Evolutionary conservation across 2,113 vertebrate genomes (phyloP), one percentile per base, ranked within the genome.

Genomic region (Pituophis catenifer): DNA sequence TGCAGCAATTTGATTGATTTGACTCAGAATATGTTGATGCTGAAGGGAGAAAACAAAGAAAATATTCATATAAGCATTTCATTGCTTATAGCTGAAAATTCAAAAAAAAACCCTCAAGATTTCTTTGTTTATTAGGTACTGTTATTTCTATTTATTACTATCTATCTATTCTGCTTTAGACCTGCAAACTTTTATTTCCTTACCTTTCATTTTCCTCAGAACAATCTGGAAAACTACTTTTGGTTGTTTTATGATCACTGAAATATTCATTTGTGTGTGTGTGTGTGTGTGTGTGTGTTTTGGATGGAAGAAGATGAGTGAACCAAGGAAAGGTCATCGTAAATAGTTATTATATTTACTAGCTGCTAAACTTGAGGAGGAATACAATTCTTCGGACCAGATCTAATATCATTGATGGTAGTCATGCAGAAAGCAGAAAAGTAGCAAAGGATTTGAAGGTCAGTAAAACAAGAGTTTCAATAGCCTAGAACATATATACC

Each of bases 1-100:
- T 90, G 86, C 94, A 94, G 9, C 52, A 58, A 29, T 75, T 50
- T 92, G 91, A 93, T 62, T 86, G 91, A 86, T 59, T 89, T 92
- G 89, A 92, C 89, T 0, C 0, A 94, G 93, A 38, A 75, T 33
- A 13, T 75, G 15, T 75, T 33, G 15, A 38, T 81, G 70, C n/a
- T 38, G n/a, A 81, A 1, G 62, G 38, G 50, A 26, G 90, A 58
- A 57, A 90, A 23, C 38, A 90, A 54, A 26, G 26, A 85, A 88
- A 95, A 90, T 8, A 89, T 13, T 17, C 54, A n/a, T n/a, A n/a
- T n/a, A n/a, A n/a, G n/a, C n/a, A n/a, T n/a, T n/a, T n/a, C n/a
- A n/a, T n/a, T n/a, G n/a, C n/a, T n/a, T 86, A 57, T 3, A 48
- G 2, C 17, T 57, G 44, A 38, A 57, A 4, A 54, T 57, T 38